Evolutionary conservation across 2,113 vertebrate genomes (phyloP), one percentile per base, ranked within the genome.

Genomic region (Phalacrocorax brasilianus): DNA sequence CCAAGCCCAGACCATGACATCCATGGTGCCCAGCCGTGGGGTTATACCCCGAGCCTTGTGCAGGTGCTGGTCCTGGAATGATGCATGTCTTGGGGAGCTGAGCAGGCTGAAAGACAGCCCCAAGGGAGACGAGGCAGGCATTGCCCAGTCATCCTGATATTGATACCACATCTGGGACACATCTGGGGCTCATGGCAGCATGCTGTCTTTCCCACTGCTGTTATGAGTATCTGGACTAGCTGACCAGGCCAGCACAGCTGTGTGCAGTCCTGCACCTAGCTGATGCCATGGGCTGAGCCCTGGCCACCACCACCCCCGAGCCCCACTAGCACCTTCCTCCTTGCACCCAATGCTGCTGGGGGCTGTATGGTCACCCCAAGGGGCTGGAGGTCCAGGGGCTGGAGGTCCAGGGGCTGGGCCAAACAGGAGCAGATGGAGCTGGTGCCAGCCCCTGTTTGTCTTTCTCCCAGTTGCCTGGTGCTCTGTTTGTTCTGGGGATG

Each of bases 381-480:
- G 72, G 61, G 30, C 38, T 79, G 75, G 50, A 83, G 55, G 38
- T 63, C 47, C 59, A 63, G 49, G 61, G 70, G 30, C 26, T 74
- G 86, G 52, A 83, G 55, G 38, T 63, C 47, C 59, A 63, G 49
- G 61, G 70, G 30, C 26, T 75, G 86, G 52, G 86, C 80, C 0
- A 0, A 89, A 44, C 52, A 61, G 66, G 65, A 96, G 97, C 97
- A 97, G 97, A 97, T 97, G 97, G 97, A 95, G 88, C 92, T 85
- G 95, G 91, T 93, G 76, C 94, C 77, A 1, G 95, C 63, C 93
- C 96, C 94, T 97, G 96, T 97, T 97, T 97, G 88, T 93, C 96
- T 97, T 97, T 96, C 96, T 91, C 55, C 91, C 65, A 93, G 97
- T 97, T 97, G 96, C 97, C 88, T 88, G 96, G 97, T 88, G 92